Percentiles rank a stretch among this genome's conserved stretches.
These are phyloP conservation scores for Columba janthina DNA, from an alignment of 2,113 vertebrate genomes.

Conservation along the genomic window DNA sequence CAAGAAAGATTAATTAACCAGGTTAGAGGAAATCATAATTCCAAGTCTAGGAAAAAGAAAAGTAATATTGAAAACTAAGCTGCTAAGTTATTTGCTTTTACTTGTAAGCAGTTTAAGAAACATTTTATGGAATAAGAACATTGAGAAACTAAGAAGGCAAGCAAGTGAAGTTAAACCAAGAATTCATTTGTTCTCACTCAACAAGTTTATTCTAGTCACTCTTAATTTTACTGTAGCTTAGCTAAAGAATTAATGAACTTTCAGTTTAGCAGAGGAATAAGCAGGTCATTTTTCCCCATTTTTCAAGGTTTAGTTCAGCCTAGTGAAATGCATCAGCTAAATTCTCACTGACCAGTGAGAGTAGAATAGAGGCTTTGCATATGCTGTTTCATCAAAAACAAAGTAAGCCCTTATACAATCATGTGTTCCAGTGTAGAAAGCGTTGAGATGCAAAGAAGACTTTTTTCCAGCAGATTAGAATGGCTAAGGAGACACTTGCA, in stretches of 20 bases:
- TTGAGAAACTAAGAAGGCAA: not conserved
- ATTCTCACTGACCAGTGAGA: not conserved
- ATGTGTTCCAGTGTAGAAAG: not conserved
- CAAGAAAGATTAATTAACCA: not conserved
- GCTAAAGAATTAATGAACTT: not conserved
- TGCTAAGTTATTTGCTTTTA: not conserved
- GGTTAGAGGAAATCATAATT: not conserved
- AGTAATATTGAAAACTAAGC: not conserved
- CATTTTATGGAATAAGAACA: not conserved
- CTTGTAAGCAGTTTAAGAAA: not conserved
- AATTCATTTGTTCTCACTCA: not conserved
- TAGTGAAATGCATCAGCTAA: not conserved
- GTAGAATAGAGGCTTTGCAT: not conserved
- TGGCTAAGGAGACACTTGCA: slow-evolving; percentile 40
- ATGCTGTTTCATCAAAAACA: not conserved
- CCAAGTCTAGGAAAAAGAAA: not conserved
- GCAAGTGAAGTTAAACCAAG: not conserved
- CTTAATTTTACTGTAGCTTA: not conserved
- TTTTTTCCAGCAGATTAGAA: not conserved
- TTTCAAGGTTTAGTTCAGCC: not conserved
- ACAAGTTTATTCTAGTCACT: not conserved
- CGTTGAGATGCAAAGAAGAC: not conserved
- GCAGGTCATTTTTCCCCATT: not conserved
- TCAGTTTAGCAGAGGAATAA: not conserved
- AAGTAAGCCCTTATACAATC: not conserved